A percentile compares a stretch with the other conserved stretches of the same genome.
Evolutionary conservation across 2,797 vertebrate species (phyloP).

Genomic region (Labroides dimidiatus): DNA sequence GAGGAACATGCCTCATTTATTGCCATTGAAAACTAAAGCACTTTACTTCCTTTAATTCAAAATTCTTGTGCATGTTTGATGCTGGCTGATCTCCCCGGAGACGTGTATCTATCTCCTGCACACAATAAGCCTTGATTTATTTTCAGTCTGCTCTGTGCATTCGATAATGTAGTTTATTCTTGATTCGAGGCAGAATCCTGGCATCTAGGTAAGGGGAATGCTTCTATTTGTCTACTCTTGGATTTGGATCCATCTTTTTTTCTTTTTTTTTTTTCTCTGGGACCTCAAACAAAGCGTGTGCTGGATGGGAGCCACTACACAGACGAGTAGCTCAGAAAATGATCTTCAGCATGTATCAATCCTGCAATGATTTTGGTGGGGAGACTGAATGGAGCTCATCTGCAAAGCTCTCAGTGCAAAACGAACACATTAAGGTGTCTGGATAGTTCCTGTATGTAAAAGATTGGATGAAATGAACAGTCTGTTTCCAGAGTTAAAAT

Average conservation of each 20-base stretch:
- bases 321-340: constrained; percentile 77
- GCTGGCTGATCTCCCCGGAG: constrained; percentile 55
- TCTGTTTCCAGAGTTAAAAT: constrained; percentile 3
- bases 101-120: constrained; percentile 58
- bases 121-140: constrained; percentile 75
- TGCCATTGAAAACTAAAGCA: constrained; percentile 51
- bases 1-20: constrained; percentile 37
- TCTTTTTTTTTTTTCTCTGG: constrained; percentile 59
- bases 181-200: constrained; percentile 65
- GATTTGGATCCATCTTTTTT: constrained; percentile 70
- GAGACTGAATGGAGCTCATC: constrained; percentile 60
- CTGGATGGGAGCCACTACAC: constrained; percentile 77
- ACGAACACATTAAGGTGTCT: constrained; percentile 63
- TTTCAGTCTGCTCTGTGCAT: constrained; percentile 66
- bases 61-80: constrained; percentile 61
- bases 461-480: constrained; percentile 19
- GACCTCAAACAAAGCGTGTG: constrained; percentile 77
- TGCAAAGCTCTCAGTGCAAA: constrained; percentile 67
- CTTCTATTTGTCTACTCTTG: constrained; percentile 72
- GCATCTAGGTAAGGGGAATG: constrained; percentile 66
- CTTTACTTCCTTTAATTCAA: constrained; percentile 57
- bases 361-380: constrained; percentile 71
- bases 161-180: constrained; percentile 69
- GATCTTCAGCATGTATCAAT: constrained; percentile 75
- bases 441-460: constrained; percentile 26